Percentiles rank a stretch among this genome's conserved stretches.
Evolutionary conservation across 2,113 vertebrate species (phyloP).

Genomic region (Passer domesticus): DNA sequence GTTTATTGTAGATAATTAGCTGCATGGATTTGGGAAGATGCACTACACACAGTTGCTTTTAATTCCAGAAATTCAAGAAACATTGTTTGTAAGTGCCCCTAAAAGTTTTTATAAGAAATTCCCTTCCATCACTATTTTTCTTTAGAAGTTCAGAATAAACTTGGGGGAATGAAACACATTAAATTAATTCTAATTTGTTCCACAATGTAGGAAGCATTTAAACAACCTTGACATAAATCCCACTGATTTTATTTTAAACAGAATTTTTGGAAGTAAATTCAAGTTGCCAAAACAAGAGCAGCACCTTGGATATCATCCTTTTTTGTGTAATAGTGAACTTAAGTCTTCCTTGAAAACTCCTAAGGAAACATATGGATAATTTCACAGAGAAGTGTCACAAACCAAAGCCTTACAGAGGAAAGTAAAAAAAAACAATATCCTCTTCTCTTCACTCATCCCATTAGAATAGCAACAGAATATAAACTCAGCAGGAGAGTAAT

Average conservation of each 20-base stretch:
- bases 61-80: background rate
- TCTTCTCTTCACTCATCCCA: background rate
- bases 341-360: background rate
- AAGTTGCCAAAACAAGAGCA: background rate
- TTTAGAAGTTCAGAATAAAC: background rate
- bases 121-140: background rate
- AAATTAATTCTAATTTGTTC: background rate
- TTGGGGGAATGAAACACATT: background rate
- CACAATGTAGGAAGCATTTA: background rate
- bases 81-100: background rate
- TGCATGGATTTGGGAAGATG: background rate
- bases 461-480: constrained; percentile 20
- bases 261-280: background rate
- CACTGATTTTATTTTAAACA: background rate
- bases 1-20: background rate
- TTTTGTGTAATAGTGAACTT: background rate
- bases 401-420: background rate
- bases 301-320: background rate
- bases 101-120: background rate
- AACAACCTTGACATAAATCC: background rate
- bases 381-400: constrained; percentile 16
- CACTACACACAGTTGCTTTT: background rate
- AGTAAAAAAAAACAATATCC: constrained; percentile 17
- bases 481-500: background rate
- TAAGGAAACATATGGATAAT: constrained; percentile 3